These are phyloP conservation scores for Actias luna DNA, from an alignment of 2,888 invertebrate species.

Conservation along the genomic window DNA sequence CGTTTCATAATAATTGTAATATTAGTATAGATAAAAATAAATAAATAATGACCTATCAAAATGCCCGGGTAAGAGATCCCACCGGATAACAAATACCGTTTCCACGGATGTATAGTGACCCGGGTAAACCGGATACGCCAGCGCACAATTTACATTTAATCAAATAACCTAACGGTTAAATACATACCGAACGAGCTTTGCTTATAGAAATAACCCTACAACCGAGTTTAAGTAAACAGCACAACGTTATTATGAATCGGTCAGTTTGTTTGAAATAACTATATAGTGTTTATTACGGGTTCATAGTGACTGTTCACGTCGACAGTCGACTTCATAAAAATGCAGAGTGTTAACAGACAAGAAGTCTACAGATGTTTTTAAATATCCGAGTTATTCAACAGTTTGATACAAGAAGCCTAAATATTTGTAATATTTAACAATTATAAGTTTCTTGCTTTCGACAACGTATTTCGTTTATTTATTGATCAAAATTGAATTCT, in stretches of 20 bases:
- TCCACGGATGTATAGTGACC: neutral
- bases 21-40: too few species aligned
- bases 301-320: slow-evolving; percentile 1
- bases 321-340: neutral
- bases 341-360: neutral
- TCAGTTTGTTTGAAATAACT: slow-evolving; percentile 3
- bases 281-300: neutral
- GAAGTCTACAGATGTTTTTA: neutral
- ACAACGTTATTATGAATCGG: neutral
- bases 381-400: neutral
- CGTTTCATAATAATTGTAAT: too few species aligned
- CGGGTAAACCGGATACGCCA: neutral
- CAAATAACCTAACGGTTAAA: neutral
- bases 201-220: neutral
- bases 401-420: neutral
- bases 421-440: neutral
- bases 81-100: neutral
- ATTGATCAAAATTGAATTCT: too few species aligned
- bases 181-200: neutral
- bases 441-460: too few species aligned
- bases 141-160: neutral
- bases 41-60: too few species aligned
- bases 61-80: too few species aligned
- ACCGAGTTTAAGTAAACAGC: neutral
- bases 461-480: too few species aligned